Percentiles rank a stretch among this genome's conserved stretches.
Evolutionary conservation across 1,140 invertebrate species (phyloP).

Genomic region (Mylabris phalerata): DNA sequence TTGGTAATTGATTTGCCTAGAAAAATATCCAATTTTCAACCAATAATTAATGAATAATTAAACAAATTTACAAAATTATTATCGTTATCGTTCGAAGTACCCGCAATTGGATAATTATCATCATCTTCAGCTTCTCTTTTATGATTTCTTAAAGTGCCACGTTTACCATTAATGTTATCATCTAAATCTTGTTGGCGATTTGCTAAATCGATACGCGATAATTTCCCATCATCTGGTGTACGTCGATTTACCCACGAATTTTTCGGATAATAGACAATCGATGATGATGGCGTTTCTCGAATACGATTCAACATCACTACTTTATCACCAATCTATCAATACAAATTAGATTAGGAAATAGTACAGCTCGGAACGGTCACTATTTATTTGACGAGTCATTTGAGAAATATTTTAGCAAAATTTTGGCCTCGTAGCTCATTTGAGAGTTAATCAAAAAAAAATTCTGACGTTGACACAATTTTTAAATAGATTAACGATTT

Average conservation of each 20-base stretch:
- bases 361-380: no score
- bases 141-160: conserved; percentile 48
- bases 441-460: no score
- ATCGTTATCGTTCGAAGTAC: conserved; percentile 5
- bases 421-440: no score
- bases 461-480: no score
- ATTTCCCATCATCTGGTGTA: conserved; percentile 25
- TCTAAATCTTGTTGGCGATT: conserved; percentile 51
- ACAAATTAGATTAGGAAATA: neutral
- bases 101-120: conserved; percentile 9
- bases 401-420: no score
- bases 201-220: conserved; percentile 29
- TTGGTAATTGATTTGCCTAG: conserved; percentile 14
- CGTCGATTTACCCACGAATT: conserved; percentile 25
- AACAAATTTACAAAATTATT: neutral
- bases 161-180: conserved; percentile 65
- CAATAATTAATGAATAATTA: neutral
- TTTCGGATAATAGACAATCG: conserved; percentile 35
- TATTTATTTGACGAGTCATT: no score
- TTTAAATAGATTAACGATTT: no score
- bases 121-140: conserved; percentile 24
- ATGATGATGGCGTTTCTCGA: conserved; percentile 42
- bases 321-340: conserved; percentile 52
- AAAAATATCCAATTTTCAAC: neutral
- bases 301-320: conserved; percentile 58